Conservation (phyloP, 2,797 vertebrate species). For the Silurus lanzhouensis region DNA sequence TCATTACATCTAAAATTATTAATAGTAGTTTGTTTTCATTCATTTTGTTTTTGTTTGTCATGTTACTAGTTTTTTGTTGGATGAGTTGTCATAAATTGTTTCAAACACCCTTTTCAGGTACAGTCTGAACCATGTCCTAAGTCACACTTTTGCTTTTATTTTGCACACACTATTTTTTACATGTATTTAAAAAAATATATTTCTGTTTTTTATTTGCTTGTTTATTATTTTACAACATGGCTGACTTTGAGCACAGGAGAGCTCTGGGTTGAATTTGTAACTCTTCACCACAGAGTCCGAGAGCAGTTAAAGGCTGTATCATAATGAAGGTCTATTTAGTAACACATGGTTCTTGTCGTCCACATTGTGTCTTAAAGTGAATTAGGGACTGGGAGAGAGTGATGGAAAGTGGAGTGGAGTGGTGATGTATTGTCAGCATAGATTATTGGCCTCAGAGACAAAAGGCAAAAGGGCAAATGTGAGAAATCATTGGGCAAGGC, state of each 20-base stretch:
- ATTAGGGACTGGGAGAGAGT: constrained; percentile 71
- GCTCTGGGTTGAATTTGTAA: constrained; percentile 60
- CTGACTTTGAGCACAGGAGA: too few species aligned
- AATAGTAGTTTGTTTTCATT: not conserved
- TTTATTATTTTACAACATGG: not conserved
- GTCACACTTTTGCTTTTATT: constrained; percentile 59
- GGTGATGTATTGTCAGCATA: constrained; percentile 74
- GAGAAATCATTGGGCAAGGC: constrained; percentile 64
- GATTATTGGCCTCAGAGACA: constrained; percentile 29
- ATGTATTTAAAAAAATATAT: too few species aligned
- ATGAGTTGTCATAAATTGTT: constrained; percentile 18
- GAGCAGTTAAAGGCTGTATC: constrained; percentile 63
- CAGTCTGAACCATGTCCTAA: constrained; percentile 50
- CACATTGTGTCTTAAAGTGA: constrained; percentile 78
- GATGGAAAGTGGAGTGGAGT: constrained; percentile 69
- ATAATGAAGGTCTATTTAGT: constrained; percentile 73
- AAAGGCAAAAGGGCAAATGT: constrained; percentile 28
- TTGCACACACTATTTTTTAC: constrained; percentile 15
- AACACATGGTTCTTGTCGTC: constrained; percentile 85
- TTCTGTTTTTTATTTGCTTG: not conserved
- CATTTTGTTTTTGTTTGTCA: not conserved
- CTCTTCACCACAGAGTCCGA: constrained; percentile 39
- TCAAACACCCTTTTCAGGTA: constrained; percentile 32
- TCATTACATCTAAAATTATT: not conserved
- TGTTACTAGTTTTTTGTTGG: not conserved